Percentiles rank a stretch among this genome's conserved stretches.
Evolutionary conservation across 2,113 vertebrate species (phyloP).

Genomic region (Arizona elegans): DNA sequence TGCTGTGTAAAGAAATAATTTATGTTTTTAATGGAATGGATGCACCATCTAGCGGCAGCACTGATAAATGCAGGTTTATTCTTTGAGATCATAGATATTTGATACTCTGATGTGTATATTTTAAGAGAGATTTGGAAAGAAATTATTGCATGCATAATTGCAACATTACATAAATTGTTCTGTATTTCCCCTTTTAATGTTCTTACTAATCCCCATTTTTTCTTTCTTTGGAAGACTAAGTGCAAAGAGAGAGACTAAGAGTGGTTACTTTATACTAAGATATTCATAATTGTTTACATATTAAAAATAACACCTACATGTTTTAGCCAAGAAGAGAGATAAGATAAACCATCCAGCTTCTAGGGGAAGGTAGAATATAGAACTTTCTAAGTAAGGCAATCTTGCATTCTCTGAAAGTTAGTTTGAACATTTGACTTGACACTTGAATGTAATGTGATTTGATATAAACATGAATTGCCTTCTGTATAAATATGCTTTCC

Average conservation of each 20-base stretch:
- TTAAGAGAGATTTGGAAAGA: neutral
- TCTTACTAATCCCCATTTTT: neutral
- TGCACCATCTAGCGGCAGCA: slow-evolving; percentile 62
- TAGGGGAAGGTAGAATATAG: neutral
- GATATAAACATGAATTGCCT: neutral
- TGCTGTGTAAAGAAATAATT: neutral
- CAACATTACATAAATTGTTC: neutral
- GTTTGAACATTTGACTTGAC: neutral
- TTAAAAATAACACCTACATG: neutral
- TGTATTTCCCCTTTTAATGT: neutral
- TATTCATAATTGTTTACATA: neutral
- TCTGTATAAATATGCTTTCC: neutral
- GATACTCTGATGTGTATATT: slow-evolving; percentile 2
- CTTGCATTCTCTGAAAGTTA: neutral
- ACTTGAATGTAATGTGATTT: neutral
- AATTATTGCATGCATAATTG: neutral
- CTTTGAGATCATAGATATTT: neutral
- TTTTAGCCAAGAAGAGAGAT: neutral
- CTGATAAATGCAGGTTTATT: slow-evolving; percentile 30
- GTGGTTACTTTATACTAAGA: neutral
- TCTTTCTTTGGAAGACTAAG: neutral
- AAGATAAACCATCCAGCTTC: neutral
- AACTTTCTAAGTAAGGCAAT: neutral
- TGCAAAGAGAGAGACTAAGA: neutral
- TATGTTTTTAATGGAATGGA: slow-evolving; percentile 34